Evolutionary conservation across 2,888 invertebrate species (phyloP).

Genomic region (Unio pictorum): DNA sequence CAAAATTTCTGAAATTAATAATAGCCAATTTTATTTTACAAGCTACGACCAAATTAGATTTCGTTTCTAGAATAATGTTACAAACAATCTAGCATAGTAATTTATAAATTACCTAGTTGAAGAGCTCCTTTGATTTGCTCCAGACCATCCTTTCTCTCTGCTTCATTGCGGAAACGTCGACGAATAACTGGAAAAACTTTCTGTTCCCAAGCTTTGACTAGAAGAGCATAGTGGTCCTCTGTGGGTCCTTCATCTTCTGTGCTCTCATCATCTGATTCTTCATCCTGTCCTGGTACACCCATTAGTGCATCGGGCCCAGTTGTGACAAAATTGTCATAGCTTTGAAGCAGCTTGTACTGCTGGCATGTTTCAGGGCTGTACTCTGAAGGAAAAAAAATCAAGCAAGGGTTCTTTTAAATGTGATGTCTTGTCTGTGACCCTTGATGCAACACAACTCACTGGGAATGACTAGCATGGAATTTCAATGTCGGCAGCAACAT

Average conservation of each 20-base stretch:
- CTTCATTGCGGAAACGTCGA: constrained; percentile 70
- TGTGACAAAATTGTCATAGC: constrained; percentile 63
- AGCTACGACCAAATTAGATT: no score
- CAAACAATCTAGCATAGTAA: neutral
- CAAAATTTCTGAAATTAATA: no score
- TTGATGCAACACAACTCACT: no score
- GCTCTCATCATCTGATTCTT: constrained; percentile 66
- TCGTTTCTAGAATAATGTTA: no score
- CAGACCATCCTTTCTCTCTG: constrained; percentile 71
- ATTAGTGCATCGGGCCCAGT: constrained; percentile 60
- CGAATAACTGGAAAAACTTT: constrained; percentile 71
- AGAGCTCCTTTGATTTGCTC: constrained; percentile 72
- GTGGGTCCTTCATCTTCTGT: constrained; percentile 63
- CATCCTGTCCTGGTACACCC: constrained; percentile 55
- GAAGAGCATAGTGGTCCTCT: constrained; percentile 69
- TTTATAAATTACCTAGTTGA: constrained; percentile 56
- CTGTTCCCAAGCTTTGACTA: constrained; percentile 72
- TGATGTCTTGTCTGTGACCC: no score
- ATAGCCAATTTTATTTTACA: no score
- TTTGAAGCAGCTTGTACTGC: constrained; percentile 62
- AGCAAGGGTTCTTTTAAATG: neutral
- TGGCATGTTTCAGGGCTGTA: constrained; percentile 62
- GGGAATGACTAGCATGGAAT: no score
- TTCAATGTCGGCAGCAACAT: no score
- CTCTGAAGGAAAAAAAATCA: constrained; percentile 44